Conservation (phyloP, 2,797 vertebrate species). For the Strix occidentalis region DNA sequence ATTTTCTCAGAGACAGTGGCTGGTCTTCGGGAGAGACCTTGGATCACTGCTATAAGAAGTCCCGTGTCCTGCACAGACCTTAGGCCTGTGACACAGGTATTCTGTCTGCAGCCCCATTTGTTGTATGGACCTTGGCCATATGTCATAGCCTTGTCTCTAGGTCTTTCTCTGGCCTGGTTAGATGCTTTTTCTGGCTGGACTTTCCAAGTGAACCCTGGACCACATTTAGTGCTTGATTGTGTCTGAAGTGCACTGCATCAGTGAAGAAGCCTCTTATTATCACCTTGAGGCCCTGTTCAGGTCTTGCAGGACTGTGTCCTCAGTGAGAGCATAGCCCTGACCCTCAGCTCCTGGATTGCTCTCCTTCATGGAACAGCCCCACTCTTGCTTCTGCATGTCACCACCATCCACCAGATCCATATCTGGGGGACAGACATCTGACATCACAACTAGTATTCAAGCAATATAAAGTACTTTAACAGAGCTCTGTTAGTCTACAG, state of each 20-base stretch:
- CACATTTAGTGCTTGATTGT: background rate
- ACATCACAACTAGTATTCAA: accelerated
- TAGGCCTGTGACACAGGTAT: background rate
- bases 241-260: background rate
- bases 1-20: background rate
- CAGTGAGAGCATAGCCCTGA: background rate
- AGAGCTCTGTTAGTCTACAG: background rate
- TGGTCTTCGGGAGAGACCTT: background rate
- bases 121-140: background rate
- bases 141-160: background rate
- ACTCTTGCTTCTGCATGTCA: background rate
- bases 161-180: background rate
- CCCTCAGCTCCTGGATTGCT: background rate
- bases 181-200: background rate
- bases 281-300: accelerated
- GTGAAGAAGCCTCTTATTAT: background rate
- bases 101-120: background rate
- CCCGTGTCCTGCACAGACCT: background rate
- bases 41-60: background rate
- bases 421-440: background rate
- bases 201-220: accelerated
- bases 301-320: background rate
- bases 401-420: background rate
- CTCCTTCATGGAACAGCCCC: background rate
- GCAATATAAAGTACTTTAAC: background rate